Evolutionary conservation across 2,888 invertebrate species (phyloP), one percentile per base, ranked within the genome.

Genomic region (Disparrhopalites patrizii): DNA sequence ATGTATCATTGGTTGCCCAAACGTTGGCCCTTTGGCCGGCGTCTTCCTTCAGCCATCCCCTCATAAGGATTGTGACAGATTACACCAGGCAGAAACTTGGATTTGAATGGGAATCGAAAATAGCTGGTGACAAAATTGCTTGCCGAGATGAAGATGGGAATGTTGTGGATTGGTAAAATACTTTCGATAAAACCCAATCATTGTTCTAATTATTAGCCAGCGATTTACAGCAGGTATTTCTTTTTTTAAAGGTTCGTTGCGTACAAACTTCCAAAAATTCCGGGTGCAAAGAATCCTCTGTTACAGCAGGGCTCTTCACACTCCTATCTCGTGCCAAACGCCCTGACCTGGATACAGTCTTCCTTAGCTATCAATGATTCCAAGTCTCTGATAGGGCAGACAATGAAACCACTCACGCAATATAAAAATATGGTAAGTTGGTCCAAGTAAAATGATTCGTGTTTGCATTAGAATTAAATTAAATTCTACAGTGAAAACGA

Each of bases 251-350:
- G 93, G 93, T 93, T 85, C 79, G 87, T 90, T 73, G 80, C 88
- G 28, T 93, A 93, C 79, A 93, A 93, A 80, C 77, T 91, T 68
- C 91, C 91, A 1, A 83, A 83, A 74, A 82, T 85, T 75, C 82
- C 82, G 58, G 79, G 82, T 67, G 82, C 82, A 70, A 77, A 81
- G 1, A 83, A 84, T 75, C 80, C 82, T 0, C 76, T 83, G 18
- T 81, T 85, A 62, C 81, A 81, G 60, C 79, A 81, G 69, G 91
- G 92, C 0, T 79, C 85, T 13, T 86, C 85, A 1, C 91, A 90
- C 76, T 80, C 87, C 77, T 88, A 85, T 76, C 82, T 91, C 27
- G 72, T 77, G 4, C 75, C 77, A 0, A 52, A 52, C 15, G 31
- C 81, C 27, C 79, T 79, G 0, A 83, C 83, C 4, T 91, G 91